Percentiles rank a stretch among this genome's conserved stretches.
Evolutionary conservation across 2,888 invertebrate genomes (phyloP).

Genomic region (Diaphora mendica): DNA sequence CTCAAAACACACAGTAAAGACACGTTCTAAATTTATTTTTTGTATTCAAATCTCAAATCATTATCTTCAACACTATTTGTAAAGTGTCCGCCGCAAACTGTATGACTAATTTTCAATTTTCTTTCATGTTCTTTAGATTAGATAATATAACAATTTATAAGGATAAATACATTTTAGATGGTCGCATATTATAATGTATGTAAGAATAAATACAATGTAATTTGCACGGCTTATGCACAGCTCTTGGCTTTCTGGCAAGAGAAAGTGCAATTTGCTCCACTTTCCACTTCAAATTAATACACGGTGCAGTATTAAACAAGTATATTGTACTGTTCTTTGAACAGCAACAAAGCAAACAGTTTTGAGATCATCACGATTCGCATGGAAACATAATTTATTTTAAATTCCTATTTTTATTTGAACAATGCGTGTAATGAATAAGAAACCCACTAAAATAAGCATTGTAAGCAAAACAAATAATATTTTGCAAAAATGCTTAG

Average conservation of each 20-base stretch:
- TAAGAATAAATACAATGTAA: constrained; percentile 61
- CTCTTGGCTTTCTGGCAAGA: constrained; percentile 69
- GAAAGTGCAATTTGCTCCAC: constrained; percentile 82
- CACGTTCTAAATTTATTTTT: constrained; percentile 45
- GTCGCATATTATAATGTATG: constrained; percentile 51
- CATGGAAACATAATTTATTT: constrained; percentile 25
- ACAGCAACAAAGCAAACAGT: constrained; percentile 28
- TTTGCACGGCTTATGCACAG: constrained; percentile 72
- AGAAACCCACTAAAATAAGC: neutral
- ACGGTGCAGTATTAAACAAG: constrained; percentile 52
- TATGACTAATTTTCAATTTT: constrained; percentile 55
- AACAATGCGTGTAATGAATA: neutral
- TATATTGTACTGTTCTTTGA: constrained; percentile 34
- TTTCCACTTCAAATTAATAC: constrained; percentile 75
- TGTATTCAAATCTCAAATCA: constrained; percentile 39
- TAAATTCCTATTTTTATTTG: constrained; percentile 18
- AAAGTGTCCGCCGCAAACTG: constrained; percentile 35
- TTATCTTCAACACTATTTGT: constrained; percentile 47
- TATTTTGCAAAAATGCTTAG: constrained; percentile 23
- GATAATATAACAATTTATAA: constrained; percentile 56
- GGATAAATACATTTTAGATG: constrained; percentile 55
- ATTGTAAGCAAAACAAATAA: neutral
- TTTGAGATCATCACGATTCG: constrained; percentile 28
- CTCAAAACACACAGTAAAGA: constrained; percentile 44
- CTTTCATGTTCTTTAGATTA: constrained; percentile 51